phyloP scores from a whole-genome alignment of 2,888 invertebrate species.

The Stegophylla sp. region DNA sequence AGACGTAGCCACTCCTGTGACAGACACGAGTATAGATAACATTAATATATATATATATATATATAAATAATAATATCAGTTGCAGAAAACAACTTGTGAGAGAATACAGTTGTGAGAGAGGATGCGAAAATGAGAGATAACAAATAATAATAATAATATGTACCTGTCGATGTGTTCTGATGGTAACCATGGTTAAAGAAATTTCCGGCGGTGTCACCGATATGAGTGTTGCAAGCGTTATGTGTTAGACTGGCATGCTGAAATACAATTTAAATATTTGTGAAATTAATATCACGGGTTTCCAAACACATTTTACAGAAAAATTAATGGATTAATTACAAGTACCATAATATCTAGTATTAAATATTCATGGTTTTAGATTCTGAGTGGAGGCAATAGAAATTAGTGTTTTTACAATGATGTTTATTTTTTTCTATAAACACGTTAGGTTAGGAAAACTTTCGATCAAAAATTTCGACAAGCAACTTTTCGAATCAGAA shows the following conservation, averaged over 20 bases:
- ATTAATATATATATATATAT: too few species aligned
- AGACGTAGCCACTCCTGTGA: constrained; percentile 35
- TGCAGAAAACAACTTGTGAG: neutral
- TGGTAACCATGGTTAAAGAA: constrained; percentile 48
- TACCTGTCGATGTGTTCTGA: constrained; percentile 41
- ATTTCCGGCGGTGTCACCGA: constrained; percentile 42
- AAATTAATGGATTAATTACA: neutral
- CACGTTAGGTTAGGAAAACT: too few species aligned
- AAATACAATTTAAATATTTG: neutral
- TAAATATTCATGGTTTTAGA: too few species aligned
- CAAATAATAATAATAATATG: too few species aligned
- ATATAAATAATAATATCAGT: constrained; percentile 7
- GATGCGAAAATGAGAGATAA: neutral
- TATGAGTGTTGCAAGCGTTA: constrained; percentile 48
- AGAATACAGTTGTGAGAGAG: neutral
- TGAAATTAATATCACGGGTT: neutral
- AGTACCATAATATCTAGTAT: too few species aligned
- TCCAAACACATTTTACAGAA: neutral
- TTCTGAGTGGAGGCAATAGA: too few species aligned
- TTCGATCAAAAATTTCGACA: too few species aligned
- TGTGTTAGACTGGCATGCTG: constrained; percentile 47
- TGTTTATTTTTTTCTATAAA: too few species aligned
- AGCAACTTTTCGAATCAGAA: too few species aligned
- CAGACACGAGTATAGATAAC: too few species aligned
- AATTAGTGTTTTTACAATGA: too few species aligned